These are phyloP conservation scores for Chaetorhynchus papuensis DNA, from an alignment of 2,113 vertebrate genomes.

Conservation along the genomic window DNA sequence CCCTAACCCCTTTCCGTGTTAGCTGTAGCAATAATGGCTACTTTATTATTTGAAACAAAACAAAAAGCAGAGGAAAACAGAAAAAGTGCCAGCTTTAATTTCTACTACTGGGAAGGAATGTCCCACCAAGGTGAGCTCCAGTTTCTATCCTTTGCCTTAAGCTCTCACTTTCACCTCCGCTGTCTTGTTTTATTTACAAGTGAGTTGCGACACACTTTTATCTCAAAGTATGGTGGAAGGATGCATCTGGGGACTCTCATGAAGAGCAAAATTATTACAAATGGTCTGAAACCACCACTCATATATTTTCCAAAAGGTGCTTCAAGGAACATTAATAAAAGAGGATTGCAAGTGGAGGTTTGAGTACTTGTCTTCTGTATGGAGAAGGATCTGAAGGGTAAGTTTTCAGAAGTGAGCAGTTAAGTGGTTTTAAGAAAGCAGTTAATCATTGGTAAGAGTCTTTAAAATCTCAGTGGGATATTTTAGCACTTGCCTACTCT, in stretches of 20 bases:
- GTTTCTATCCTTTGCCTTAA: neutral
- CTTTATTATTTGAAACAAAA: neutral
- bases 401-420: neutral
- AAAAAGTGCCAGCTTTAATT: neutral
- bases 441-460: slow-evolving; percentile 25
- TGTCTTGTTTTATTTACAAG: neutral
- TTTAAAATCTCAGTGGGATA: slow-evolving; percentile 17
- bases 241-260: neutral
- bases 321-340: neutral
- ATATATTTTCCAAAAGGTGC: neutral
- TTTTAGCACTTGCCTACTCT: neutral
- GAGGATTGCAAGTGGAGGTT: neutral
- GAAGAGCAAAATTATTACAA: neutral
- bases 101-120: neutral
- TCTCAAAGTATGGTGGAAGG: neutral
- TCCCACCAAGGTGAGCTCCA: neutral
- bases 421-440: slow-evolving; percentile 6
- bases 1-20: neutral
- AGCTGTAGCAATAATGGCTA: neutral
- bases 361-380: neutral
- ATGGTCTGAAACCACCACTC: neutral
- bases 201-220: neutral
- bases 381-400: neutral
- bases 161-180: neutral
- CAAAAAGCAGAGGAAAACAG: neutral